Evolutionary conservation across 2,797 vertebrate genomes (phyloP), one percentile per base, ranked within the genome.

Genomic region (Characodon lateralis): DNA sequence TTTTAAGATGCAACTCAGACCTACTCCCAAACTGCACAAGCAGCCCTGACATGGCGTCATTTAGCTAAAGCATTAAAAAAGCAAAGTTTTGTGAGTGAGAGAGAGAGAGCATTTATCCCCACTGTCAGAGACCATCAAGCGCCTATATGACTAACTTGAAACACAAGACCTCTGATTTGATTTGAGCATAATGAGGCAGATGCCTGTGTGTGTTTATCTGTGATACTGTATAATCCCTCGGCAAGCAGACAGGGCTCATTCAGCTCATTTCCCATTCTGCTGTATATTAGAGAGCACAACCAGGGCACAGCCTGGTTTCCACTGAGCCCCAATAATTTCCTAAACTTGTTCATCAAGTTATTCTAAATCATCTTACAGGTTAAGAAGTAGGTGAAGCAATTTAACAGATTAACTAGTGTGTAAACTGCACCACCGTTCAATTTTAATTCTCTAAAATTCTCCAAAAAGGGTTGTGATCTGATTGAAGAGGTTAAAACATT

Each of bases 131-230:
- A 48, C 12, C 1, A 39, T 51, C 78, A 71, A 56, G 71, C 58
- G 51, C 77, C 51, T 66, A 53, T 13, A 18, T 2, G 31, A 5
- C 72, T 75, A 50, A 76, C 61, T n/a, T 28, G n/a, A 88, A n/a
- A 28, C 69, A 84, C 3, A 71, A 79, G 70, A 78, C 69, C 74
- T 77, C 50, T 78, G 80, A 82, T 74, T 73, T 68, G 70, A 79
- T 88, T 78, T 72, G 53, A 68, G 72, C 83, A 72, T 53, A 66
- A 63, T 13, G 76, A 76, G 22, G 72, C 85, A 85, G 80, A 87
- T 68, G 39, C 35, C 28, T 70, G 0, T 76, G 48, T 66, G 77
- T 41, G 70, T 14, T 39, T 58, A 76, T 58, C 43, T 70, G 41
- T 35, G n/a, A 13, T 1, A 61, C 0, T 76, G 50, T 69, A 72